Conservation (phyloP, 2,113 vertebrate genomes). For the Suncus etruscus region DNA sequence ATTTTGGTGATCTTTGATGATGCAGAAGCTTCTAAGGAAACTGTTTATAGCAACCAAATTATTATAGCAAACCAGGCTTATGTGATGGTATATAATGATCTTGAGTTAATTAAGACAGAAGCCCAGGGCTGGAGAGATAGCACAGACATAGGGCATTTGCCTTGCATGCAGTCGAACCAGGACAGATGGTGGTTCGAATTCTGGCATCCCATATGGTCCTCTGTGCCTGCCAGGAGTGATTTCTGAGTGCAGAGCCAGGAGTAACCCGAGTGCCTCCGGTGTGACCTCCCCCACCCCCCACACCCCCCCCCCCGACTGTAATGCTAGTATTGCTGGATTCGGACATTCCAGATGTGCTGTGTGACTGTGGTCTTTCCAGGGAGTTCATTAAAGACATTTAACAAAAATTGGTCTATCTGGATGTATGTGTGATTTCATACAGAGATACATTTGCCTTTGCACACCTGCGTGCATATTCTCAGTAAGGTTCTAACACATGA, state of each 20-base stretch:
- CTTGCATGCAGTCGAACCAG: too few species aligned
- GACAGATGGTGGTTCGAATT: too few species aligned
- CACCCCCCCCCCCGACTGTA: background rate
- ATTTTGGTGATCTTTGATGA: conserved; percentile 65
- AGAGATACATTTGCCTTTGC: conserved; percentile 47
- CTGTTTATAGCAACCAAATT: conserved; percentile 40
- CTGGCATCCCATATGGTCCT: too few species aligned
- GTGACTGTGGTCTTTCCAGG: background rate
- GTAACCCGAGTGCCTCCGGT: too few species aligned
- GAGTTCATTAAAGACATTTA: background rate
- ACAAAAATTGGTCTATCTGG: background rate
- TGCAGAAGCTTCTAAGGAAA: conserved; percentile 52
- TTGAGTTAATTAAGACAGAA: background rate
- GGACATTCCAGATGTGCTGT: background rate
- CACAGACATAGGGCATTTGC: too few species aligned
- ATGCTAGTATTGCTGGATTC: conserved; percentile 30
- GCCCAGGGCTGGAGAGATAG: too few species aligned
- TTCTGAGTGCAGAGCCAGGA: too few species aligned
- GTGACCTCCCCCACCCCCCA: too few species aligned
- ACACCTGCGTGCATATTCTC: conserved; percentile 18
- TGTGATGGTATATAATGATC: background rate
- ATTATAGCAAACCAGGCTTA: conserved; percentile 47
- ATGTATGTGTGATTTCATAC: background rate
- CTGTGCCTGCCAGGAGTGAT: too few species aligned
- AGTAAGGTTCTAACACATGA: conserved; percentile 59